Base-by-base conservation (phyloP, 2,888 invertebrate species). In the Darwinula stevensoni region DNA sequence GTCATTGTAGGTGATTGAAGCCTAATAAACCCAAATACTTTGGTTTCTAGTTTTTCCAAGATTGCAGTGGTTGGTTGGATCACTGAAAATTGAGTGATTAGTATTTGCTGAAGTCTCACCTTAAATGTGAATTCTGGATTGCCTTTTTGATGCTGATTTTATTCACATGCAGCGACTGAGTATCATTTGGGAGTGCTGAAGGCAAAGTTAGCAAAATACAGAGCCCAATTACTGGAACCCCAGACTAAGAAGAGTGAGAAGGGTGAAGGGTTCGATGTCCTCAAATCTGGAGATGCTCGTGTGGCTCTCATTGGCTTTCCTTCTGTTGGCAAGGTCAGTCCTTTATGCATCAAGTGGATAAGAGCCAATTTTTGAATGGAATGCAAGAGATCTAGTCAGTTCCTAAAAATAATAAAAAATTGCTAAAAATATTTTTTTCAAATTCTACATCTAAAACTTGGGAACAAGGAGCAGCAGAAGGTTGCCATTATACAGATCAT, bases 221-320 rank as follows among this genome's bases (percentile, higher is more conserved):
- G 88, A 18, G 74, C 86, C 2, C 88, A 94, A 49, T 54, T 97
- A 27, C 52, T 97, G 35, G 94, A 97, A 49, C 94, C 94, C 0
- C 61, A 75, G 0, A 34, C 28, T 4, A 30, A 33, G 27, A 36
- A 36, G 15, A 14, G 29, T 4, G 31, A 31, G 18, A 31, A 56
- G 50, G 60, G 60, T 22, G 61, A 61, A 43, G 97, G 97, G 1
- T 97, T 97, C 54, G 97, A 97, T 67, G 97, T 97, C 6, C 62
- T 94, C 42, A 99, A 99, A 53, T 88, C 88, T 43, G 97, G 97
- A 30, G 97, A 99, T 67, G 97, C 97, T 5, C 60, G 94, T 46
- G 84, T 91, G 11, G 88, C 91, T 4, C 60, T 97, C 4, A 94
- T 97, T 43, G 97, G 97, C 26, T 99, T 99, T 50, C 97, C 97